phyloP scores from a whole-genome alignment of 2,888 invertebrate species.

The Sipunculus nudus region DNA sequence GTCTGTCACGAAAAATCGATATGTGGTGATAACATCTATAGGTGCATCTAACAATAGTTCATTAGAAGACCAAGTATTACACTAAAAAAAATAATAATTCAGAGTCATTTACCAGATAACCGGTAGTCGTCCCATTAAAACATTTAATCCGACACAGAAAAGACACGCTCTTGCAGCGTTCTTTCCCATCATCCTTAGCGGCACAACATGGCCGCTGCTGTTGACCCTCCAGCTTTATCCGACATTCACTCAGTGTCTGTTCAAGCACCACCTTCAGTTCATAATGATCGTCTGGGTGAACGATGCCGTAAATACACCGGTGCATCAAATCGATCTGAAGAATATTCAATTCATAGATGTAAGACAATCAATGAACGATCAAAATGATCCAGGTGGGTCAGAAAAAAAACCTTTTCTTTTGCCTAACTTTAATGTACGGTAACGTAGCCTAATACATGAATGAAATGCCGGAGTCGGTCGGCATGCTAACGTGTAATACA shows the following conservation, averaged over 20 bases:
- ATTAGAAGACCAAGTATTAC: too few species aligned
- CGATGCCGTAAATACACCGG: conserved; percentile 53
- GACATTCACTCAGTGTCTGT: conserved; percentile 11
- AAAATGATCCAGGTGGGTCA: too few species aligned
- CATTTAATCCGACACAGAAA: conserved; percentile 56
- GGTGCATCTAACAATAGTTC: too few species aligned
- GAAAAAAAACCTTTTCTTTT: too few species aligned
- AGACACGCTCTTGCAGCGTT: conserved; percentile 35
- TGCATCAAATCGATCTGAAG: conserved; percentile 56
- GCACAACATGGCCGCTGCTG: conserved; percentile 7
- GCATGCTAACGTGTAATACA: too few species aligned
- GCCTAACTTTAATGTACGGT: too few species aligned
- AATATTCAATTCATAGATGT: not conserved
- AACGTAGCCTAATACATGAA: too few species aligned
- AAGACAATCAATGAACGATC: too few species aligned
- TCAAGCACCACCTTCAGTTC: conserved; percentile 48
- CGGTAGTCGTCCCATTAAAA: conserved; percentile 53
- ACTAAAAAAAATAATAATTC: too few species aligned
- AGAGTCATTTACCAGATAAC: conserved; percentile 47
- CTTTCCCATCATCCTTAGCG: not conserved
- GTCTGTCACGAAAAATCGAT: too few species aligned
- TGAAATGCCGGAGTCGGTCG: too few species aligned
- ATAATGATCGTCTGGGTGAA: conserved; percentile 52
- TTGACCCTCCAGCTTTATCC: not conserved
- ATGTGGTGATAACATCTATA: too few species aligned